These are phyloP conservation scores for Colistium nudipinnis DNA, from an alignment of 2,113 vertebrate species.

Conservation along the genomic window DNA sequence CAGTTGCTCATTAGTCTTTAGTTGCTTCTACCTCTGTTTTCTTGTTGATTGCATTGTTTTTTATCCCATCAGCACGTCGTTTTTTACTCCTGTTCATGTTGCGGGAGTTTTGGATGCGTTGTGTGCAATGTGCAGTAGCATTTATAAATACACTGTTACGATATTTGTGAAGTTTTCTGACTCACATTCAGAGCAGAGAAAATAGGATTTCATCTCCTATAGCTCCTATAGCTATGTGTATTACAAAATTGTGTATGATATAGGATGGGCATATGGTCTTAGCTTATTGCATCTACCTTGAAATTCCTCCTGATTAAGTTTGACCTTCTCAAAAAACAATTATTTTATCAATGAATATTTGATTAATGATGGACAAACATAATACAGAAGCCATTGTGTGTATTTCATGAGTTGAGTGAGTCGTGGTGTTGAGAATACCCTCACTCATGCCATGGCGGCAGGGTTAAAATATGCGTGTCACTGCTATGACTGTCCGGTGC, in stretches of 20 bases:
- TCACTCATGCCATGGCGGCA: slow-evolving; percentile 11
- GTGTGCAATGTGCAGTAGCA: slow-evolving; percentile 20
- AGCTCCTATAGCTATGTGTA: slow-evolving; percentile 13
- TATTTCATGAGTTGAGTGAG: slow-evolving; percentile 4
- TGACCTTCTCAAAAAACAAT: too few species aligned
- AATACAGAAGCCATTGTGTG: neutral
- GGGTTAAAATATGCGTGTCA: slow-evolving; percentile 60
- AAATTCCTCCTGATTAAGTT: too few species aligned
- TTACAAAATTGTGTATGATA: slow-evolving; percentile 12
- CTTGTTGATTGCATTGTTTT: slow-evolving; percentile 39
- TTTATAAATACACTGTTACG: slow-evolving; percentile 41
- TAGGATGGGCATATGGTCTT: neutral
- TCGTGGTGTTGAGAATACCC: slow-evolving; percentile 2
- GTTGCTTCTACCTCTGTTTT: slow-evolving; percentile 40
- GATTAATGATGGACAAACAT: neutral
- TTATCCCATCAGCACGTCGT: slow-evolving; percentile 13
- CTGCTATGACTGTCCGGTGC: slow-evolving; percentile 62
- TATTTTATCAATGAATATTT: too few species aligned
- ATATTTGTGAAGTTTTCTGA: slow-evolving; percentile 22
- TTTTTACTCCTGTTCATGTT: slow-evolving; percentile 10
- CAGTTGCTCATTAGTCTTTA: slow-evolving; percentile 30
- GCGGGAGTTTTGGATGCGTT: slow-evolving; percentile 21
- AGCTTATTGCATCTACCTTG: too few species aligned
- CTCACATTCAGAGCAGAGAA: slow-evolving; percentile 20
- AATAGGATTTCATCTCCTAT: neutral